phyloP scores from a whole-genome alignment of 2,888 invertebrate species.

The Actias luna region DNA sequence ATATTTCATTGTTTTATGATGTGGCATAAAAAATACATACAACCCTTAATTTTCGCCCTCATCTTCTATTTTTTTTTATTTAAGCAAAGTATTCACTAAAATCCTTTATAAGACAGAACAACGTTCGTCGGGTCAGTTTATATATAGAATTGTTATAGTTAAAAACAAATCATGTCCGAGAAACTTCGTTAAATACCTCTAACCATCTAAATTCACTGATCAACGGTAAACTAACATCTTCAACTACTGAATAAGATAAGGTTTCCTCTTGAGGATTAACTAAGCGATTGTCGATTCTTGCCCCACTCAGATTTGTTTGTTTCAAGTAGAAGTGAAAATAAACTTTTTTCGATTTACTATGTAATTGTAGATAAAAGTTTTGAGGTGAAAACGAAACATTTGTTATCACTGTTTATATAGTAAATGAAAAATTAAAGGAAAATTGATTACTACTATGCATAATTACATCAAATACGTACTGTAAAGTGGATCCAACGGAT shows the following conservation, averaged over 20 bases:
- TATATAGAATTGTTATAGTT: background rate
- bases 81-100: too few relatives aligned
- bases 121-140: too few relatives aligned
- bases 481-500: too few relatives aligned
- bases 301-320: background rate
- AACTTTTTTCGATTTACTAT: background rate
- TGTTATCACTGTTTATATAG: background rate
- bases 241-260: slow-evolving; percentile 4
- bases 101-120: too few relatives aligned
- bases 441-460: too few relatives aligned
- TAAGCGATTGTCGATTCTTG: slow-evolving; percentile 5
- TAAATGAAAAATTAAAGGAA: too few relatives aligned
- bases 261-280: slow-evolving; percentile 1
- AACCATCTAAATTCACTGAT: background rate
- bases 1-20: too few relatives aligned
- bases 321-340: background rate
- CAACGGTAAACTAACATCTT: background rate
- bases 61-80: too few relatives aligned
- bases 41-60: too few relatives aligned
- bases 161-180: background rate
- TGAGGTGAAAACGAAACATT: background rate
- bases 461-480: too few relatives aligned
- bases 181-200: background rate
- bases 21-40: too few relatives aligned
- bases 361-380: background rate